phyloP scores from a whole-genome alignment of 64 coral and sea anemone species.

The Pocillopora damicornis region DNA sequence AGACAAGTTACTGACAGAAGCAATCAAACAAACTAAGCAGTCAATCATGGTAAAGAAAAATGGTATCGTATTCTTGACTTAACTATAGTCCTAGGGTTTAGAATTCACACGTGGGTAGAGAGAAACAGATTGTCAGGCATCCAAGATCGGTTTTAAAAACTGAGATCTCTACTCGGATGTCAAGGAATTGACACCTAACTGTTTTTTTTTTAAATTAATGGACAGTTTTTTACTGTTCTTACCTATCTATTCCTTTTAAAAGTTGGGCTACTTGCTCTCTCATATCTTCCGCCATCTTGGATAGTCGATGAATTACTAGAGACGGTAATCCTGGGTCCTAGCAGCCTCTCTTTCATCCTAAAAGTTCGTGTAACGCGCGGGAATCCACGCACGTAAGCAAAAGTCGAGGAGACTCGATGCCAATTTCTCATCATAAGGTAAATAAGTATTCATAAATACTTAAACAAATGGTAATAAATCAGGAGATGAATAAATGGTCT shows the following conservation, averaged over 20 bases:
- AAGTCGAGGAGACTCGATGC: too few relatives aligned
- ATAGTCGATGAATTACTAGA: not conserved
- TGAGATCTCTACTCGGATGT: not conserved
- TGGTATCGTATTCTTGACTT: too few relatives aligned
- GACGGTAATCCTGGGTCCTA: constrained; percentile 5
- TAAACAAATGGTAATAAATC: too few relatives aligned
- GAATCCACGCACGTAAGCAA: not conserved
- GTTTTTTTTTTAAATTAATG: not conserved
- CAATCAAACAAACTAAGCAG: too few relatives aligned
- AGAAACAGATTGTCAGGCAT: not conserved
- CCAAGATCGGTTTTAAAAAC: not conserved
- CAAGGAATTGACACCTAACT: not conserved
- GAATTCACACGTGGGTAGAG: not conserved
- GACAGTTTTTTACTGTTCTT: not conserved
- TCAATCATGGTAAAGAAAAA: too few relatives aligned
- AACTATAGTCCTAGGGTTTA: too few relatives aligned
- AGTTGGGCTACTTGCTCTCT: constrained; percentile 38
- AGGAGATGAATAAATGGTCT: too few relatives aligned
- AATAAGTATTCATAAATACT: too few relatives aligned
- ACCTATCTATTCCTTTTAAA: constrained; percentile 70
- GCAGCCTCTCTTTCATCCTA: not conserved
- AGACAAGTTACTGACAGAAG: too few relatives aligned
- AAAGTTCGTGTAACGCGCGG: not conserved
- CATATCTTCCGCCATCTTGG: constrained; percentile 69
- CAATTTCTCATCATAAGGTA: too few relatives aligned